Evolutionary conservation across 2,797 vertebrate species (phyloP).

Genomic region (Myiotriccus ornatus): DNA sequence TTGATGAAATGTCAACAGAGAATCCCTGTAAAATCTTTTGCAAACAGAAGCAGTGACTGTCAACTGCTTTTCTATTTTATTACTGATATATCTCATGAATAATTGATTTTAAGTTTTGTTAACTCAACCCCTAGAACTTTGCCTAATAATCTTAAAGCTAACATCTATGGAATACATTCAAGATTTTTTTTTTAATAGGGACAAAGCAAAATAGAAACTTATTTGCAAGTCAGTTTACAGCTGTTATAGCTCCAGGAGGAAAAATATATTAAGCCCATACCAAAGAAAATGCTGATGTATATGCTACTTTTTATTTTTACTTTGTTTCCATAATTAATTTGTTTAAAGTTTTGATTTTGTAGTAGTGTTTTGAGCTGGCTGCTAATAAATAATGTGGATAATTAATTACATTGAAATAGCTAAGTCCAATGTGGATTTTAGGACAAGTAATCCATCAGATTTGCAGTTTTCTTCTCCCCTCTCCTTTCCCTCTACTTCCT

Average conservation of each 20-base stretch:
- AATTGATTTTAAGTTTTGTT: neutral
- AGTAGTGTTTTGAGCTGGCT: neutral
- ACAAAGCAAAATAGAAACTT: neutral
- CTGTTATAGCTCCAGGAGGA: neutral
- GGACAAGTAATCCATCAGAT: neutral
- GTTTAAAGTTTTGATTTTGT: neutral
- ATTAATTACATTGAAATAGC: neutral
- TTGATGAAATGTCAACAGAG: neutral
- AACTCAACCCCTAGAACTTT: neutral
- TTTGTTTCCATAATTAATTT: neutral
- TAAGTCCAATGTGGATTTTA: neutral
- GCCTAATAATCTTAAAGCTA: neutral
- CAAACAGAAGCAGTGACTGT: neutral
- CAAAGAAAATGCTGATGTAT: neutral
- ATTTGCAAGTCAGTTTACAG: neutral
- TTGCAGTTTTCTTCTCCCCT: neutral
- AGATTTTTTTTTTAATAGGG: neutral
- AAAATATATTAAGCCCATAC: neutral
- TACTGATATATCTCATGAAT: neutral
- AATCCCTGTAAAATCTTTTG: neutral
- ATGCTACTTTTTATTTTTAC: neutral
- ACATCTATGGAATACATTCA: neutral
- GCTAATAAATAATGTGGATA: neutral
- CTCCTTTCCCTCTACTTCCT: accelerated
- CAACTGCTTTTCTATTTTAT: neutral